Evolutionary conservation across 2,888 invertebrate species (phyloP).

Genomic region (Trissolcus brochymenae): DNA sequence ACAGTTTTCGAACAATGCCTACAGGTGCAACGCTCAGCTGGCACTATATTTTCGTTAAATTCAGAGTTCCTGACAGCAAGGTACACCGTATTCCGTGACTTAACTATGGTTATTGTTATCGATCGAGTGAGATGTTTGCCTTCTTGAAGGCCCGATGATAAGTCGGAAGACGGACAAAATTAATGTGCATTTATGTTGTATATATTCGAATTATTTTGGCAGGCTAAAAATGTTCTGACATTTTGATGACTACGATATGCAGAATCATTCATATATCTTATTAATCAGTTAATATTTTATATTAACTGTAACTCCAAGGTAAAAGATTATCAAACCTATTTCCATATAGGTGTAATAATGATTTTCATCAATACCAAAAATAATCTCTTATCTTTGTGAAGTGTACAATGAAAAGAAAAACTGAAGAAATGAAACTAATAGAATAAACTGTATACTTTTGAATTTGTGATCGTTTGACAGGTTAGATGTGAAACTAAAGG

Average conservation of each 20-base stretch:
- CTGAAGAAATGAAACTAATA: not conserved
- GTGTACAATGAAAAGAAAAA: not conserved
- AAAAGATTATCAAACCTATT: no score
- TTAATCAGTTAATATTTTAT: no score
- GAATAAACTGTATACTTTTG: slow-evolving; percentile 25
- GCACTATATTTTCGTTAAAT: slow-evolving; percentile 58
- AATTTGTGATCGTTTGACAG: slow-evolving; percentile 41
- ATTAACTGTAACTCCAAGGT: no score
- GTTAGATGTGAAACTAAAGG: slow-evolving; percentile 41
- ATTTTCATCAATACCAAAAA: no score
- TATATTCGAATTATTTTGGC: slow-evolving; percentile 2
- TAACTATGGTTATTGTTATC: slow-evolving; percentile 53
- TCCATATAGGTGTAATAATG: no score
- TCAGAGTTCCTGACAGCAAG: slow-evolving; percentile 47
- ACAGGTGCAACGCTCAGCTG: slow-evolving; percentile 57
- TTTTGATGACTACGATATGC: not conserved
- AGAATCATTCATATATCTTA: no score
- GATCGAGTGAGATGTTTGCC: slow-evolving; percentile 49
- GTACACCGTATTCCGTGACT: slow-evolving; percentile 42
- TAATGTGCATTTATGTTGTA: slow-evolving; percentile 4
- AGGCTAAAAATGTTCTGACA: not conserved
- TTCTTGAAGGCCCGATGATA: slow-evolving; percentile 43
- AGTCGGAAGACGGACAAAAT: slow-evolving; percentile 23
- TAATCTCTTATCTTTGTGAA: no score
- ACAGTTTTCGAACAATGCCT: slow-evolving; percentile 11